Base-by-base conservation (phyloP, 1,140 invertebrate genomes). In the Thaumatotibia leucotreta region DNA sequence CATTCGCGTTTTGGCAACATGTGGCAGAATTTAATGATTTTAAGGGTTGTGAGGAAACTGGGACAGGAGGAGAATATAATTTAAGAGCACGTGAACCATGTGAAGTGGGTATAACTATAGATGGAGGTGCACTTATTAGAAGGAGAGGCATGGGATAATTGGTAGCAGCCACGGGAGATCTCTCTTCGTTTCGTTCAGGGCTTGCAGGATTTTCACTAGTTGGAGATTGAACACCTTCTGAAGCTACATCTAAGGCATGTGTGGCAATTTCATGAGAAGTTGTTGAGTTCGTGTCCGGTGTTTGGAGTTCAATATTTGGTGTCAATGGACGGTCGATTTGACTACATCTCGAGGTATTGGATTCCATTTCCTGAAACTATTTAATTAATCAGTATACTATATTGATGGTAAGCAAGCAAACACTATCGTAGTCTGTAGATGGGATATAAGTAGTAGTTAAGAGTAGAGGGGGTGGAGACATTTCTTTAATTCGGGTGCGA, bases 1-100 rank as follows among this genome's bases (percentile, higher is more conserved):
- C 73, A 11, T 50, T 76, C 1, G 66, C 8, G 8, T 61, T 22
- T 4, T 75, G 45, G 10, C 52, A 20, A 8, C n/a, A 8, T 14
- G 49, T 62, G 32, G 75, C 10, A 23, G 72, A 77, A 31, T 67
- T 67, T 17, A 73, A 68, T 1, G 79, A 83, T 11, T 66, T 58
- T 20, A 72, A 61, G 3, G 52, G 52, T 10, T 58, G 52, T 5
- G 52, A 58, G 3, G 52, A 14, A 14, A 58, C 14, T 31, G 52
- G n/a, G n/a, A n/a, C n/a, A n/a, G n/a, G n/a, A n/a, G n/a, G 52
- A 14, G 52, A 58, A 14, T 58, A n/a, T 22, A 27, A 5, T 2
- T 58, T 58, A 11, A 58, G 23, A 27, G 2, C 23, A 58, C 52
- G 11, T 58, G 52, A 14, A 6, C 3, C 27, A 27, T 58, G 52